phyloP scores from a whole-genome alignment of 2,888 invertebrate genomes.

The Amphipyra tragopoginis region DNA sequence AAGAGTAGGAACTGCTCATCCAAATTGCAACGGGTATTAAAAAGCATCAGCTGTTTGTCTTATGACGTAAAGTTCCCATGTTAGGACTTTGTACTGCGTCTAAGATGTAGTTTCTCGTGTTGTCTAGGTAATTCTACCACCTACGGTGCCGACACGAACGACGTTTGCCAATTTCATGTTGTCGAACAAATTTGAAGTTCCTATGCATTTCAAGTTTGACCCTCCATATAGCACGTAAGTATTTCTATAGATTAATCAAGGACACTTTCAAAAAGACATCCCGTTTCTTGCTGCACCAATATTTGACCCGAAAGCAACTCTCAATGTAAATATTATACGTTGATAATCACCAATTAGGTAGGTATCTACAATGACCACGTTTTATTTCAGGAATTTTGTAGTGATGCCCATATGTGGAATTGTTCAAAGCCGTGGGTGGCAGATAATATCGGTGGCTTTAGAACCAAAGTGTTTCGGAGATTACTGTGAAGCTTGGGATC shows the following conservation, averaged over 20 bases:
- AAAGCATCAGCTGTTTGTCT: no score
- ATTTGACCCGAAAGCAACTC: no score
- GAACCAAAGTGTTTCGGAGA: constrained; percentile 80
- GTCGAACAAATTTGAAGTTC: constrained; percentile 79
- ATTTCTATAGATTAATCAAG: neutral
- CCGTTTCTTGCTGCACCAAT: no score
- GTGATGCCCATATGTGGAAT: constrained; percentile 85
- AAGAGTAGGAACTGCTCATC: no score
- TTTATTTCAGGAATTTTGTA: constrained; percentile 75
- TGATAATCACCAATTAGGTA: no score
- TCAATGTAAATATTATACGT: no score
- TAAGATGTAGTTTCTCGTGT: neutral
- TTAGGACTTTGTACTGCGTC: neutral
- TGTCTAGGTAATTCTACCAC: constrained; percentile 78
- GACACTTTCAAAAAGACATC: neutral
- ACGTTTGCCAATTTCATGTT: constrained; percentile 83
- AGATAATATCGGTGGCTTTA: constrained; percentile 83
- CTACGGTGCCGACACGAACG: constrained; percentile 83
- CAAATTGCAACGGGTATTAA: no score
- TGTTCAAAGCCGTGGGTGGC: constrained; percentile 82
- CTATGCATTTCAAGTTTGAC: constrained; percentile 82
- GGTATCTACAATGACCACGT: no score
- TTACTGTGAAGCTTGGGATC: constrained; percentile 83
- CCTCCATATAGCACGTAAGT: constrained; percentile 80
- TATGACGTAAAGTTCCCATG: neutral